Percentiles rank a stretch among this genome's conserved stretches.
Conservation (phyloP, 2,113 vertebrate genomes). For the Gymnogyps californianus region DNA sequence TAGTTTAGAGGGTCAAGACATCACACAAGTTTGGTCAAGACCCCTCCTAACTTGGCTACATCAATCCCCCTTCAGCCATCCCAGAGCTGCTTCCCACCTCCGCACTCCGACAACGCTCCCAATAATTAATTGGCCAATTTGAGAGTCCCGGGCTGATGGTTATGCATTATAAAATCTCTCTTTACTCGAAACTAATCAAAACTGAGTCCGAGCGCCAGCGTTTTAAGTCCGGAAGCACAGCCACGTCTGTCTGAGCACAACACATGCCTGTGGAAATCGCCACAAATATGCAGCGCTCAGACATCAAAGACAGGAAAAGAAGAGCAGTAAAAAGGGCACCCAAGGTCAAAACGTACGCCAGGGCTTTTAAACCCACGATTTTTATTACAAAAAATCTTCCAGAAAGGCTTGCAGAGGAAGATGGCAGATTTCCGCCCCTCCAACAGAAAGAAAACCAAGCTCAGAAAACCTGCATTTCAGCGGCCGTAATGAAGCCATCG, state of each 20-base stretch:
- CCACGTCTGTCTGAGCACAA: not conserved
- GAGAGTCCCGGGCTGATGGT: not conserved
- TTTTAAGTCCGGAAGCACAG: not conserved
- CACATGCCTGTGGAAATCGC: not conserved
- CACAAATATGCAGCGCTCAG: not conserved
- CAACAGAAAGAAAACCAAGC: not conserved
- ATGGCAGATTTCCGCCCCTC: not conserved
- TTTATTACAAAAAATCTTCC: not conserved
- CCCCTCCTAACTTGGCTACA: not conserved
- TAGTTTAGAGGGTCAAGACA: not conserved
- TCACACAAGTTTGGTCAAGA: not conserved
- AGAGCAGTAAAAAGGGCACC: not conserved
- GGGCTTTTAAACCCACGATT: not conserved
- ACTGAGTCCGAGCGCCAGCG: fast-evolving
- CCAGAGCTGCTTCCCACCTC: not conserved
- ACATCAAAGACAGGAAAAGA: conserved; percentile 10
- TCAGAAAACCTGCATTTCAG: not conserved
- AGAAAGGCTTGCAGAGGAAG: not conserved
- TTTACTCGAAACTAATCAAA: not conserved
- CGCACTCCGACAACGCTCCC: fast-evolving
- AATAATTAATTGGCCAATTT: not conserved
- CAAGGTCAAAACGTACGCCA: not conserved
- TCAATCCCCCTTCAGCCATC: not conserved
- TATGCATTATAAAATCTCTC: not conserved
- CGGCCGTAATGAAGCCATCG: fast-evolving